Evolutionary conservation across 2,113 vertebrate genomes (phyloP).

Genomic region (Rattus rattus): DNA sequence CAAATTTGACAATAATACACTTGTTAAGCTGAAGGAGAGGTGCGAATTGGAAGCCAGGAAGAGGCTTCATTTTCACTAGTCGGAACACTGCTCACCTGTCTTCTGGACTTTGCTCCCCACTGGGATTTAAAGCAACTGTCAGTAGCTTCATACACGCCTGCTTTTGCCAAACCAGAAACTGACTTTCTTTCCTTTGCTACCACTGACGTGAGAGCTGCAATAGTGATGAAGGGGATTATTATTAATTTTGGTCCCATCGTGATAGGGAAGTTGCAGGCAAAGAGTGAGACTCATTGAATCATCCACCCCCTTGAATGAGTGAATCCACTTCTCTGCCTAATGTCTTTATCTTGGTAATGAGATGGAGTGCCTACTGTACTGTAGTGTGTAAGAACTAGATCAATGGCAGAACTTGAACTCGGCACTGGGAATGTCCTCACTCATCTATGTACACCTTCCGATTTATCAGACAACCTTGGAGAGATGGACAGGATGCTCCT

Average conservation of each 20-base stretch:
- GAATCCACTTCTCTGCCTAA: neutral
- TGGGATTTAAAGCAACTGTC: constrained; percentile 43
- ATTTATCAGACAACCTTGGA: neutral
- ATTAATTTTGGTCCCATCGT: neutral
- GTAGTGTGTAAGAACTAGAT: neutral
- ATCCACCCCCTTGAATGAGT: neutral
- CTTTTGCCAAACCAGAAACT: neutral
- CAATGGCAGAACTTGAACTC: neutral
- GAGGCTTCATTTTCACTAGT: constrained; percentile 76
- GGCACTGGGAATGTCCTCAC: neutral
- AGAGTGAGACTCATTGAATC: neutral
- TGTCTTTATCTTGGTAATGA: neutral
- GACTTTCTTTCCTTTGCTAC: constrained; percentile 27
- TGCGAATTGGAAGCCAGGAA: constrained; percentile 73
- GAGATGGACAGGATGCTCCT: neutral
- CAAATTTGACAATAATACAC: constrained; percentile 66
- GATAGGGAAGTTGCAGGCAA: neutral
- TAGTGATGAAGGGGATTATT: neutral
- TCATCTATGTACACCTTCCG: neutral
- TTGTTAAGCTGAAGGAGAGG: constrained; percentile 67
- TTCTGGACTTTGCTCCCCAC: constrained; percentile 44
- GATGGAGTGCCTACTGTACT: neutral
- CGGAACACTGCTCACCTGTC: constrained; percentile 41
- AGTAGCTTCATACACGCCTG: neutral
- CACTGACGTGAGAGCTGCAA: neutral